Base-by-base conservation (phyloP, 1,140 invertebrate genomes). In the Dysdera silvatica region DNA sequence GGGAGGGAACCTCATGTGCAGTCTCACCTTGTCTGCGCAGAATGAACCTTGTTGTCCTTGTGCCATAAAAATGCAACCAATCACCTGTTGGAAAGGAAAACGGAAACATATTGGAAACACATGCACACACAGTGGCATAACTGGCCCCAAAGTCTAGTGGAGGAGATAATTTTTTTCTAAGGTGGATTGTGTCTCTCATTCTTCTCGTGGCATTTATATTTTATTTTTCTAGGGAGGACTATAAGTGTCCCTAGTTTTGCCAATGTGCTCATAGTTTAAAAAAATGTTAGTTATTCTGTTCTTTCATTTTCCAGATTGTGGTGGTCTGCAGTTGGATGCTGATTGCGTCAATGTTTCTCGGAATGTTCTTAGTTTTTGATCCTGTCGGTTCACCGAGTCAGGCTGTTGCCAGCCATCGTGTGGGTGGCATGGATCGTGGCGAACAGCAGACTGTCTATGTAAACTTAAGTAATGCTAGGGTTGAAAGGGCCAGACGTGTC, bases 321-420 rank as follows among this genome's bases (percentile, higher is more conserved):
- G 86, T 88, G 0, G 79, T 89, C 33, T 87, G 85, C 71, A 86
- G 88, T 70, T 92, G 89, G 89, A 80, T 87, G 24, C 77, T 89
- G 24, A 81, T 88, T 45, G 83, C 83, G 0, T 74, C 88, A 1
- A 84, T 87, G 0, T 76, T 91, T 23, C 82, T 90, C 54, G 85
- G 85, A 0, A 78, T 91, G 18, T 83, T 84, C 4, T 76, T 91
- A 68, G 83, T 89, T 1, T 89, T 91, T 74, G 88, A 91, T 73
- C 87, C 88, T 0, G 74, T 89, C 24, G 88, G 68, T 5, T n/a
- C 57, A 53, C 53, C 45, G 67, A 51, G 61, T 66, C 24, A 49
- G 28, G 41, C 71, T 68, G 54, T 86, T 0, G 84, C 85, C 0
- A 78, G 85, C 31, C 79, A 80, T 31, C 66, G 66, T 26, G 61